phyloP scores from a whole-genome alignment of 2,888 invertebrate species.

The Parthenolecanium corni region DNA sequence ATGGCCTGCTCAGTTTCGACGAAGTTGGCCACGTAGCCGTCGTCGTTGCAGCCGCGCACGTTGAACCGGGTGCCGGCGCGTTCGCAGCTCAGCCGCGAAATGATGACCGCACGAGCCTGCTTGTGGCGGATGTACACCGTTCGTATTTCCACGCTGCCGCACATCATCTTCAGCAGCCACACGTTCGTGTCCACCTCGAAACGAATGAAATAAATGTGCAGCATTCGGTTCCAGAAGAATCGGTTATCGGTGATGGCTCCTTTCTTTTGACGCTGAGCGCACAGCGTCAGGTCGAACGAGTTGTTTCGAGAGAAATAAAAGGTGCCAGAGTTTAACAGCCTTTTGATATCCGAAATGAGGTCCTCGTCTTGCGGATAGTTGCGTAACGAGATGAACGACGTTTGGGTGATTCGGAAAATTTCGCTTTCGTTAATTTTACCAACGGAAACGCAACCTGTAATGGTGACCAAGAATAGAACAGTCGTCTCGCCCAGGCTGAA shows the following conservation, averaged over 20 bases:
- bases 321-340: constrained; percentile 92
- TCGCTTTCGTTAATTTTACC: constrained; percentile 92
- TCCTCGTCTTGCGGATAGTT: constrained; percentile 53
- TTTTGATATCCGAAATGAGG: constrained; percentile 53
- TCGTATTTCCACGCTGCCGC: constrained; percentile 92
- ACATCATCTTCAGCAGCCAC: constrained; percentile 92
- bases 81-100: constrained; percentile 93
- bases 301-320: constrained; percentile 88
- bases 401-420: constrained; percentile 87
- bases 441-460: constrained; percentile 91
- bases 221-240: constrained; percentile 97
- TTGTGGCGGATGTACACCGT: constrained; percentile 96
- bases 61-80: constrained; percentile 96
- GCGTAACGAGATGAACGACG: constrained; percentile 77
- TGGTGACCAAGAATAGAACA: constrained; percentile 77
- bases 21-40: constrained; percentile 98
- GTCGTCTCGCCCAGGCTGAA: constrained; percentile 70
- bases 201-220: constrained; percentile 83
- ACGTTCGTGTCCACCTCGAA: constrained; percentile 80
- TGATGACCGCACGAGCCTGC: constrained; percentile 86
- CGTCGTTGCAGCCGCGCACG: constrained; percentile 97
- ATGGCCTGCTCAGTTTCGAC: constrained; percentile 99
- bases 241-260: constrained; percentile 77
- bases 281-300: constrained; percentile 79
- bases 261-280: constrained; percentile 77